Percentiles rank a stretch among this genome's conserved stretches.
These are phyloP conservation scores for Pocota personata DNA, from an alignment of 2,888 invertebrate species.

Conservation along the genomic window DNA sequence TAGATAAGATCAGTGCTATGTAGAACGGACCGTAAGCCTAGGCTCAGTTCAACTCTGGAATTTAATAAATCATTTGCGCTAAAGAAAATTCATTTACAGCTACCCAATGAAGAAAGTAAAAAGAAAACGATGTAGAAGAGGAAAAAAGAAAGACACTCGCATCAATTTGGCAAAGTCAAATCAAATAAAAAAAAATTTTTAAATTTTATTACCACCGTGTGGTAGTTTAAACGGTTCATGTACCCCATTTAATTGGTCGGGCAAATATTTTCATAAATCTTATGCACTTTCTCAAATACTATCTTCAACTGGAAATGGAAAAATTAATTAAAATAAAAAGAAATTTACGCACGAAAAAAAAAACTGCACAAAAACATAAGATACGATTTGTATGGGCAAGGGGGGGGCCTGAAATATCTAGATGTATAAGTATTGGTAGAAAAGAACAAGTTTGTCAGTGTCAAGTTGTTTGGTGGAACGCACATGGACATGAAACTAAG, in stretches of 20 bases:
- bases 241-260: slow-evolving; percentile 64
- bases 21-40: slow-evolving; percentile 12
- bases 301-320: slow-evolving; percentile 62
- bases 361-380: slow-evolving; percentile 38
- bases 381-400: background rate
- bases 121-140: background rate
- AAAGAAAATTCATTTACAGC: slow-evolving; percentile 44
- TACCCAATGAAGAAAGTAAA: slow-evolving; percentile 22
- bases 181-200: slow-evolving; percentile 2
- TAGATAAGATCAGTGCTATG: slow-evolving; percentile 8
- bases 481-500: slow-evolving; percentile 35
- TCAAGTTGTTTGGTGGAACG: slow-evolving; percentile 44
- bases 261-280: slow-evolving; percentile 50
- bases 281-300: slow-evolving; percentile 70
- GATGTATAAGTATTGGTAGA: slow-evolving; percentile 33
- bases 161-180: slow-evolving; percentile 22
- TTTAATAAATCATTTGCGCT: slow-evolving; percentile 29
- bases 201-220: background rate
- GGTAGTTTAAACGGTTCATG: slow-evolving; percentile 62
- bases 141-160: background rate
- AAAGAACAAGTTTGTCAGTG: slow-evolving; percentile 62
- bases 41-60: slow-evolving; percentile 23
- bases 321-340: slow-evolving; percentile 71
- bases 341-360: slow-evolving; percentile 65
- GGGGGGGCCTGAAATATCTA: background rate